phyloP scores from a whole-genome alignment of 2,113 vertebrate genomes.

The Indri indri region DNA sequence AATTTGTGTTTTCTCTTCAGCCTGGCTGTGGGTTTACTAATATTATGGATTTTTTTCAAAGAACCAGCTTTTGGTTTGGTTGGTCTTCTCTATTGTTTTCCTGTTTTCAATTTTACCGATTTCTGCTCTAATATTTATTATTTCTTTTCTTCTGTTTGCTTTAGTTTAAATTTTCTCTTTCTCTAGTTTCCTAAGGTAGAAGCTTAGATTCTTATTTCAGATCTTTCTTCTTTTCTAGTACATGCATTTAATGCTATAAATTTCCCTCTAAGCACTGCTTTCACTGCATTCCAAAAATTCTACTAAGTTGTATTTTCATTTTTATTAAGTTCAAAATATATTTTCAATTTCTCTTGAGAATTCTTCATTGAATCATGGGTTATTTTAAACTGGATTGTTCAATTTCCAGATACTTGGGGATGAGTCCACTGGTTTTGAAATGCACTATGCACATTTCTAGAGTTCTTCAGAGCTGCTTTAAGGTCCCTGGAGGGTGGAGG shows the following conservation, averaged over 20 bases:
- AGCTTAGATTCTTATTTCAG: not conserved
- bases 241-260: not conserved
- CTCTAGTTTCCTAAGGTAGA: not conserved
- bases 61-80: not conserved
- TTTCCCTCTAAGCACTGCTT: not conserved
- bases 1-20: not conserved
- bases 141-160: not conserved
- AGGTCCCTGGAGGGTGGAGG: not conserved
- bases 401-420: not conserved
- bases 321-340: not conserved
- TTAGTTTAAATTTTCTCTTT: not conserved
- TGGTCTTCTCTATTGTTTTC: not conserved
- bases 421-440: not conserved
- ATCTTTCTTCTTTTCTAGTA: not conserved
- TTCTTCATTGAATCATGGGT: not conserved
- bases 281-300: not conserved
- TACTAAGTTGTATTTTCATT: not conserved
- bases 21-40: not conserved
- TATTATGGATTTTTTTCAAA: not conserved
- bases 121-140: not conserved
- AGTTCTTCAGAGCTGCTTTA: not conserved
- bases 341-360: not conserved
- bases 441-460: not conserved
- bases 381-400: not conserved
- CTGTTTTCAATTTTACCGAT: not conserved